Conservation (phyloP, 2,113 vertebrate genomes). For the Gasterosteus aculeatus region DNA sequence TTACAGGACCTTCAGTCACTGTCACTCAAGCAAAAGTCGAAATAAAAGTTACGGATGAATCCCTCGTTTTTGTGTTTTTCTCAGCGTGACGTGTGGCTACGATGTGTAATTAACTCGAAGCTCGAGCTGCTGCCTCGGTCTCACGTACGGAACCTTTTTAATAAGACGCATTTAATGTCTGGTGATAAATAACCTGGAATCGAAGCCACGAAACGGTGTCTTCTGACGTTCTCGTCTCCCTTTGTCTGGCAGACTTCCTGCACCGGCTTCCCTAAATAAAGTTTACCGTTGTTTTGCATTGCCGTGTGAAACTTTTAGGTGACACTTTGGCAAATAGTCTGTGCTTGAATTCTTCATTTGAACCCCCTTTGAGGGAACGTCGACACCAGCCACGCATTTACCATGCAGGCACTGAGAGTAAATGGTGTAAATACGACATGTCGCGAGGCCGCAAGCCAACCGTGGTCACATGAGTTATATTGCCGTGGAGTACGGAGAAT, state of each 20-base stretch:
- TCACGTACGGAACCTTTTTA: not conserved
- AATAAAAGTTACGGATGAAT: not conserved
- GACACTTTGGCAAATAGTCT: not conserved
- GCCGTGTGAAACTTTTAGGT: not conserved
- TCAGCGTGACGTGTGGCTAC: no score
- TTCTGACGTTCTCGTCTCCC: not conserved
- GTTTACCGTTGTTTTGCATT: not conserved
- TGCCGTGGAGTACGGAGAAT: constrained; percentile 4
- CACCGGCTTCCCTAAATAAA: not conserved
- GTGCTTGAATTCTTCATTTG: no score
- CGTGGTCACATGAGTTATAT: not conserved
- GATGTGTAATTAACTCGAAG: no score
- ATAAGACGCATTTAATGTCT: no score
- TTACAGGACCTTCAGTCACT: not conserved
- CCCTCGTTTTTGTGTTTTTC: no score
- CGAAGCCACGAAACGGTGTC: not conserved
- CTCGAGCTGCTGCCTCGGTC: no score
- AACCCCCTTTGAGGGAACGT: not conserved
- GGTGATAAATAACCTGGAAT: not conserved
- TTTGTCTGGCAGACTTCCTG: not conserved
- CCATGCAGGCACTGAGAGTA: not conserved
- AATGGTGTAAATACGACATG: no score
- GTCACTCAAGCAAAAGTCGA: not conserved
- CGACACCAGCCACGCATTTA: constrained; percentile 19
- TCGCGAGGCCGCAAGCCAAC: no score